Evolutionary conservation across 1,140 invertebrate species (phyloP), one percentile per base, ranked within the genome.

Genomic region (Drosophila burlai): DNA sequence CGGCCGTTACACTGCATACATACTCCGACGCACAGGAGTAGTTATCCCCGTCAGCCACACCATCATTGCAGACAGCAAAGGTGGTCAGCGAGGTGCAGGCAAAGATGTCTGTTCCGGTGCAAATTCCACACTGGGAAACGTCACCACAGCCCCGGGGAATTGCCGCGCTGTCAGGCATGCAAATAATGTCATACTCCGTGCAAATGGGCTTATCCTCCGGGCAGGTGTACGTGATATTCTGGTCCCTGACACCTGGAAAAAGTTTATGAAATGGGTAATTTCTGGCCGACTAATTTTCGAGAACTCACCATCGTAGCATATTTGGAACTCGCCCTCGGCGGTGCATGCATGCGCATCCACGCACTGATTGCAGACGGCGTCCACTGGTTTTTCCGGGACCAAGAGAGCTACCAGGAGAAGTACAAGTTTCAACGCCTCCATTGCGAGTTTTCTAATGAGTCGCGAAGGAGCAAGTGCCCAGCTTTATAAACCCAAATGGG

Each of bases 21-120:
- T 29, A n/a, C 0, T 62, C 45, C 0, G 13, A 1, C 3, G 49
- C 42, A 40, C 91, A 92, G 2, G 45, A 18, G 1, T 18, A 31
- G 7, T 38, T 38, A 8, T 46, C 49, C 0, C 43, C 29, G 10
- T 21, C 8, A 2, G 81, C 31, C 0, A 0, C 50, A 2, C 63
- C 74, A 15, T 38, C 15, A 2, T 9, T 24, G 54, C 84, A 87
- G 0, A 46, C 2, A 3, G 43, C 78, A 21, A 89, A 92, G 3
- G 74, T 80, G 16, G 60, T 91, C 18, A 43, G 54, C 0, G 86
- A 81, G 31, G 83, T 87, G 74, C 91, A 92, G 18, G 91, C 73
- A 26, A 57, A 92, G 1, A n/a, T 15, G 6, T 45, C 10, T 0
- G n/a, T 4, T 15, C 10, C 24, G 3, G 5, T 11, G 62, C 91